Evolutionary conservation across 2,797 vertebrate genomes (phyloP).

Genomic region (Bryconaethiops microstoma): DNA sequence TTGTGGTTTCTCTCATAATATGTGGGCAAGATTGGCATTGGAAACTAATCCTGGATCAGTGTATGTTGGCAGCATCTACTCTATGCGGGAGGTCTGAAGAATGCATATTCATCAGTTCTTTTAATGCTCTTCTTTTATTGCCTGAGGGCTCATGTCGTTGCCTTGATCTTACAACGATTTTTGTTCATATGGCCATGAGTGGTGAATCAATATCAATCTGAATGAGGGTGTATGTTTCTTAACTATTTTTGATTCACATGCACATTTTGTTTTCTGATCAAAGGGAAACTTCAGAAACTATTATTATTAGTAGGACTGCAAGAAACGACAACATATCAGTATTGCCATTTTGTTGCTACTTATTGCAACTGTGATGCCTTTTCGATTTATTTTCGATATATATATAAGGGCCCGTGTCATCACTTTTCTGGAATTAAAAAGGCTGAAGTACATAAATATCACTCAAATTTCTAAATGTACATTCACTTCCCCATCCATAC

Average conservation of each 20-base stretch:
- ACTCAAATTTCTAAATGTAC: too few species aligned
- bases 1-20: neutral
- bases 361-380: too few species aligned
- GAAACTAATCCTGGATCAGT: neutral
- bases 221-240: constrained; percentile 21
- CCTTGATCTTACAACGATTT: constrained; percentile 61
- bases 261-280: neutral
- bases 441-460: too few species aligned
- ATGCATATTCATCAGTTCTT: constrained; percentile 43
- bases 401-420: too few species aligned
- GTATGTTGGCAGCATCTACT: neutral
- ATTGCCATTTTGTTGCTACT: too few species aligned
- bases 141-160: constrained; percentile 29
- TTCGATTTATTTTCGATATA: too few species aligned
- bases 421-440: too few species aligned
- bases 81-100: constrained; percentile 14
- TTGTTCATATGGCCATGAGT: constrained; percentile 57
- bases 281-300: neutral
- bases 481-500: too few species aligned
- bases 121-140: constrained; percentile 25
- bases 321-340: too few species aligned
- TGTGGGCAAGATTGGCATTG: neutral
- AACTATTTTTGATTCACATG: neutral
- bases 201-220: constrained; percentile 49
- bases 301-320: neutral